Evolutionary conservation across 2,888 invertebrate species (phyloP).

Genomic region (Erebia epiphron): DNA sequence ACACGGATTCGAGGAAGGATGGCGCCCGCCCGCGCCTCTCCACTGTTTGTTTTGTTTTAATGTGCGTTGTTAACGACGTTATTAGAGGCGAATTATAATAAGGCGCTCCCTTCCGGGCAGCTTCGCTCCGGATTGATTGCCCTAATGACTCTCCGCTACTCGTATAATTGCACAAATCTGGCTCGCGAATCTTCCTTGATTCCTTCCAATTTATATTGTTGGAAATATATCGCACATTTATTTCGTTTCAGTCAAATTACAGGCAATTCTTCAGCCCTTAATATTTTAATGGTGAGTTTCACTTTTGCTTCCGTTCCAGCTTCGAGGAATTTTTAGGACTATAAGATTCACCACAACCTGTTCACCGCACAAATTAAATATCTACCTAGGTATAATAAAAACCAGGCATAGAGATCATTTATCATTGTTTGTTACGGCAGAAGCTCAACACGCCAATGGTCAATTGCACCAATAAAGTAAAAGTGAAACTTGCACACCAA

Average conservation of each 20-base stretch:
- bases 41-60: conserved; percentile 82
- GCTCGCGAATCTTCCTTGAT: conserved; percentile 61
- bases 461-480: too few species aligned
- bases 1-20: conserved; percentile 84
- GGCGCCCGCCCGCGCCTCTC: conserved; percentile 69
- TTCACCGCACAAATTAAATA: neutral
- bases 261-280: conserved; percentile 3
- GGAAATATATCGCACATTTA: conserved; percentile 23
- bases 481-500: too few species aligned
- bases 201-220: conserved; percentile 58
- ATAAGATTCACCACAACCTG: neutral
- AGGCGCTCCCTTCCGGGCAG: conserved; percentile 48
- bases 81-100: conserved; percentile 78
- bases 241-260: conserved; percentile 18
- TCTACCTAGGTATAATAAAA: too few species aligned
- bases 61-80: conserved; percentile 81
- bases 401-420: too few species aligned
- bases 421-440: too few species aligned
- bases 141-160: conserved; percentile 77
- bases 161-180: conserved; percentile 73
- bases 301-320: neutral
- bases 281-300: neutral
- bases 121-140: conserved; percentile 65
- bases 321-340: neutral
- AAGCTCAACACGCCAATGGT: too few species aligned